Evolutionary conservation across 2,888 invertebrate species (phyloP), one percentile per base, ranked within the genome.

Genomic region (Sepioteuthis lessoniana): DNA sequence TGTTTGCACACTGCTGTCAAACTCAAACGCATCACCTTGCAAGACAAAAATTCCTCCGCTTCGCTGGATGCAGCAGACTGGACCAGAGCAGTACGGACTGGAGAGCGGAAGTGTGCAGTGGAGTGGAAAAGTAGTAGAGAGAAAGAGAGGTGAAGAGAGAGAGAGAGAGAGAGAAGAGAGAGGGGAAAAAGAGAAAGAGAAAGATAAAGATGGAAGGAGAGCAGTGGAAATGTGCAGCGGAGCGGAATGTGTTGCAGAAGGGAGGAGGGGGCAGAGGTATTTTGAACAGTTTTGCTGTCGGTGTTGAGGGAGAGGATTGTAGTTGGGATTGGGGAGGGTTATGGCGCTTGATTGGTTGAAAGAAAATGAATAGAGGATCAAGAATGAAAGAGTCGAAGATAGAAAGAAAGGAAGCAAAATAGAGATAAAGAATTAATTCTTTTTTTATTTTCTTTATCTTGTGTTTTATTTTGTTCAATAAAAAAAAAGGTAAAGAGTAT

Each of bases 1-100:
- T 76, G 76, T 76, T 76, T 76, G 76, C 76, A 76, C 76, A 76
- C 76, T 76, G 76, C 76, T 76, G 76, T 76, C 76, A 76, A 76
- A 76, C n/a, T 35, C n/a, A 35, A 76, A 76, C 76, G n/a, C 76
- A 76, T 76, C 76, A 76, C 76, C 10, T 76, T 76, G 76, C 76
- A 76, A 76, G 76, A 76, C 76, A 76, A 76, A 76, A 76, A 76
- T 76, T 76, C 76, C 76, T n/a, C 76, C 35, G 76, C 76, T 76
- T 76, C 76, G 76, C 25, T 76, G 76, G n/a, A 76, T 76, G n/a
- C 76, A 76, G 76, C 76, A 76, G 76, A 76, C 76, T 76, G 76
- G 76, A 76, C 76, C 16, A 76, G n/a, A n/a, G 76, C 76, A 76
- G 76, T 76, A 76, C 76, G 76, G 76, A 76, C 76, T n/a, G n/a